phyloP scores from a whole-genome alignment of 2,888 invertebrate species.

The Pyrrhosoma nymphula region DNA sequence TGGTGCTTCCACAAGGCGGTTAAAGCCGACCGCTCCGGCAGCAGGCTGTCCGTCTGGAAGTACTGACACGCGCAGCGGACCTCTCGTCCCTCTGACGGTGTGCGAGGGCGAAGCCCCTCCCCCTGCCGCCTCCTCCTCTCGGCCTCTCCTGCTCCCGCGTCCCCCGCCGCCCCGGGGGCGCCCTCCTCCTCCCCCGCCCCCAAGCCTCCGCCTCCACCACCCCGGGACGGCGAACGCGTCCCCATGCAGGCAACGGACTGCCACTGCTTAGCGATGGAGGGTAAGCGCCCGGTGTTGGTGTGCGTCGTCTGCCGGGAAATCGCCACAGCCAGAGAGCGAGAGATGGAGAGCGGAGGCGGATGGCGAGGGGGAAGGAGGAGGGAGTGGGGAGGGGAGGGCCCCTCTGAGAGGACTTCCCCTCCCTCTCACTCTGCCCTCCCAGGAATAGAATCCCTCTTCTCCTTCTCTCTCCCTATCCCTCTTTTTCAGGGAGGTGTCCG shows the following conservation, averaged over 20 bases:
- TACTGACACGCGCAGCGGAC: conserved; percentile 93
- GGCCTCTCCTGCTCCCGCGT: background rate
- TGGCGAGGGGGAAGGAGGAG: background rate
- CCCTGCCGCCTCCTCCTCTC: conserved; percentile 68
- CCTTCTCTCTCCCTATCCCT: conserved; percentile 70
- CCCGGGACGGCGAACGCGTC: conserved; percentile 61
- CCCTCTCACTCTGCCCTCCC: conserved; percentile 38
- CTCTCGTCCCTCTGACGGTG: conserved; percentile 80
- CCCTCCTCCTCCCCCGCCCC: conserved; percentile 51
- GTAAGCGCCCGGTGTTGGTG: conserved; percentile 35
- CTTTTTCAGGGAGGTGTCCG: conserved; percentile 69
- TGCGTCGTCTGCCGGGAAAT: background rate
- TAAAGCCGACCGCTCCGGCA: conserved; percentile 87
- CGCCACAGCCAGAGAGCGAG: background rate
- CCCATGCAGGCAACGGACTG: conserved; percentile 32
- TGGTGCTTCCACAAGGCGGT: conserved; percentile 79
- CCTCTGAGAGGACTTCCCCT: background rate
- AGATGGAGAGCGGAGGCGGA: background rate
- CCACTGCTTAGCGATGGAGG: background rate
- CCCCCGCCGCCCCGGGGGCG: conserved; percentile 5
- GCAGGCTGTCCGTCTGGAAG: conserved; percentile 88
- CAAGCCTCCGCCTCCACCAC: conserved; percentile 4
- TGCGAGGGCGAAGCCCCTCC: conserved; percentile 71
- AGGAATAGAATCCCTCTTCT: conserved; percentile 71
- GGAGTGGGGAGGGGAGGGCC: background rate